Conservation (phyloP, 2,888 invertebrate species). For the Argyresthia albistria region DNA sequence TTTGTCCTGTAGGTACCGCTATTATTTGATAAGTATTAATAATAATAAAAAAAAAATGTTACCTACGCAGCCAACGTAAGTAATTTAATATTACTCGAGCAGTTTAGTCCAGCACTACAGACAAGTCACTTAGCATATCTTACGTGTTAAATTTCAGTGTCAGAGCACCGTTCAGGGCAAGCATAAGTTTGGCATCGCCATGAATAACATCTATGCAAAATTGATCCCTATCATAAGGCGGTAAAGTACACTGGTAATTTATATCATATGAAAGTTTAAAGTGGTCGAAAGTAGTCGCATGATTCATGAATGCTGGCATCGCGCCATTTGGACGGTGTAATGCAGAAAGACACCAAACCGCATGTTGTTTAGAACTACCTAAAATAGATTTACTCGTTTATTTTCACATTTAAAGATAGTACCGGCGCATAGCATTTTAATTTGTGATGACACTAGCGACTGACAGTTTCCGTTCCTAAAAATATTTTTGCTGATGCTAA, state of each 20-base stretch:
- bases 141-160: slow-evolving; percentile 4
- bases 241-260: not conserved
- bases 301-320: slow-evolving; percentile 2
- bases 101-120: not conserved
- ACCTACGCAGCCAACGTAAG: not conserved
- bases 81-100: slow-evolving; percentile 1
- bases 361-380: not conserved
- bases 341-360: not conserved
- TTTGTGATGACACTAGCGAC: too few relatives aligned
- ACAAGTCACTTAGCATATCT: slow-evolving; percentile 2
- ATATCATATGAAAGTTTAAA: not conserved
- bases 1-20: too few relatives aligned
- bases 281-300: not conserved
- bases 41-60: too few relatives aligned
- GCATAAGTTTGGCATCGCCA: not conserved
- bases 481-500: not conserved
- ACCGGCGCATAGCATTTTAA: not conserved
- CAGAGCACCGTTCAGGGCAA: not conserved
- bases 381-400: not conserved
- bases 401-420: not conserved
- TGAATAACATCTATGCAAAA: not conserved
- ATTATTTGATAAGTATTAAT: too few relatives aligned
- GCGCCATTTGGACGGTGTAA: slow-evolving; percentile 1
- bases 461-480: too few relatives aligned
- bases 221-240: not conserved